These are phyloP conservation scores for Leptodactylus fuscus DNA, from an alignment of 2,113 vertebrate species.

Conservation along the genomic window DNA sequence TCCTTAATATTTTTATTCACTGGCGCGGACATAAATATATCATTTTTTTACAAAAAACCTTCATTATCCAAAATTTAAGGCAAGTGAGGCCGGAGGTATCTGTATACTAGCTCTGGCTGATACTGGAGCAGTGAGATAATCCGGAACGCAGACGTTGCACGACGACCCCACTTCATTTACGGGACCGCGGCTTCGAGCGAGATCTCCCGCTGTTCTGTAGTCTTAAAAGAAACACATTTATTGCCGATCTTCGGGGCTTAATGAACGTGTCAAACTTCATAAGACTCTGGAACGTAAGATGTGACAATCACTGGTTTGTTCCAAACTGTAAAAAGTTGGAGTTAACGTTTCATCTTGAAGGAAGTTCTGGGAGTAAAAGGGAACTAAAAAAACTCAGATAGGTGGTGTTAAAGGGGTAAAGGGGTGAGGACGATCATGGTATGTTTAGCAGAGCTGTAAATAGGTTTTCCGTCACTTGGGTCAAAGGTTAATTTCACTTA, in stretches of 20 bases:
- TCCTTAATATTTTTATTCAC: too few species aligned
- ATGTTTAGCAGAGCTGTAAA: too few species aligned
- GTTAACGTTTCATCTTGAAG: background rate
- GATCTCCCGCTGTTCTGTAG: conserved; percentile 62
- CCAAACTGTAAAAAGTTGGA: background rate
- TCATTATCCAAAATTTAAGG: too few species aligned
- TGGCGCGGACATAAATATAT: too few species aligned
- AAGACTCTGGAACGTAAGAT: background rate
- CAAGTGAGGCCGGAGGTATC: too few species aligned
- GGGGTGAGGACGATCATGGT: too few species aligned
- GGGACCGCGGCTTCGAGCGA: conserved; percentile 63
- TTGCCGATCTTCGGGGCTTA: background rate
- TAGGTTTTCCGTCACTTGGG: too few species aligned
- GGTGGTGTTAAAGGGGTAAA: too few species aligned
- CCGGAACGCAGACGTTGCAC: conserved; percentile 76
- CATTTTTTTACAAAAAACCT: too few species aligned
- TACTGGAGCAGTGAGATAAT: background rate
- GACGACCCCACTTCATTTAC: conserved; percentile 64
- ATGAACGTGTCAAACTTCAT: background rate
- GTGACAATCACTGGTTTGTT: background rate
- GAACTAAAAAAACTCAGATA: background rate
- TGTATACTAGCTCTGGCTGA: too few species aligned
- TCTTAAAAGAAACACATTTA: conserved; percentile 1
- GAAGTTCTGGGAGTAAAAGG: background rate
- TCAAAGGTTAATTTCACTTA: too few species aligned